Evolutionary conservation across 1,140 invertebrate genomes (phyloP).

Genomic region (Drosophila lacertosa): DNA sequence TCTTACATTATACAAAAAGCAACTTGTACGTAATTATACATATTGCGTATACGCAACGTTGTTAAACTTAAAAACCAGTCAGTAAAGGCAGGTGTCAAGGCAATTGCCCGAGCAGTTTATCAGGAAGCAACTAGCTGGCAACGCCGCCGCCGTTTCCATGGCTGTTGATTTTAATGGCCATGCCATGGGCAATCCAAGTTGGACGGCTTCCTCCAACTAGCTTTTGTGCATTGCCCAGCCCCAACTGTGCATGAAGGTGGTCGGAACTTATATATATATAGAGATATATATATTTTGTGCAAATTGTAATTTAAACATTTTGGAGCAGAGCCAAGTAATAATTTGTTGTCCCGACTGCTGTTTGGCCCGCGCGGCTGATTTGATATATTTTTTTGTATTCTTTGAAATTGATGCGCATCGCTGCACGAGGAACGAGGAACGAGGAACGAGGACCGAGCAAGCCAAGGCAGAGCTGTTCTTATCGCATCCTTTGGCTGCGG

Average conservation of each 20-base stretch:
- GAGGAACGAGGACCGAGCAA: conserved; percentile 14
- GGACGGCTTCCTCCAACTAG: conserved; percentile 64
- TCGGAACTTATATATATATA: background rate
- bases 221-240: conserved; percentile 1
- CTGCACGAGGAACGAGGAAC: conserved; percentile 36
- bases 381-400: conserved; percentile 10
- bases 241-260: background rate
- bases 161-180: conserved; percentile 13
- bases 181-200: conserved; percentile 6
- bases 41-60: conserved; percentile 42
- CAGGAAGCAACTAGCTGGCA: conserved; percentile 11
- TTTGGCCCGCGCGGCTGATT: conserved; percentile 54
- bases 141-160: conserved; percentile 10
- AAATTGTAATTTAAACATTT: conserved; percentile 82
- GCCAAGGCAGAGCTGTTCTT: conserved; percentile 48
- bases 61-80: conserved; percentile 15
- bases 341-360: conserved; percentile 68
- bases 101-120: conserved; percentile 42
- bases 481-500: conserved; percentile 51
- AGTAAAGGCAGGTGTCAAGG: conserved; percentile 34
- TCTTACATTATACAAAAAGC: background rate
- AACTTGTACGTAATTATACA: conserved; percentile 6
- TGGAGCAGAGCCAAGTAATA: conserved; percentile 75
- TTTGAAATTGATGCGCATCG: conserved; percentile 74
- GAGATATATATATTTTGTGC: conserved; percentile 53